Evolutionary conservation across 2,797 vertebrate species (phyloP).

Genomic region (Miopithecus talapoin): DNA sequence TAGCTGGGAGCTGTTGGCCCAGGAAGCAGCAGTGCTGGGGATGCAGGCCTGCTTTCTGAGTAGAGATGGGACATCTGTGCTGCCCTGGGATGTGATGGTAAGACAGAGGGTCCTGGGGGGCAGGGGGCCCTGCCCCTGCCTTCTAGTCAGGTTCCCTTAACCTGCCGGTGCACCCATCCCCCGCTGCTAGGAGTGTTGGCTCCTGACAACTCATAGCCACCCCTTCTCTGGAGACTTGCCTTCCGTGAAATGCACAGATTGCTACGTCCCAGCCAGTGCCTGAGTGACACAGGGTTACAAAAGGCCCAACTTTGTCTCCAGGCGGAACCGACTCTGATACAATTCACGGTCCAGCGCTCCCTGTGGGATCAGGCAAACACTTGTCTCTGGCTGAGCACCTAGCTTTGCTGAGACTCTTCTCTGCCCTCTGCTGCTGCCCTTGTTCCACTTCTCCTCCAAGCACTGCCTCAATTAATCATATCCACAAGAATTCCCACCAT

Average conservation of each 20-base stretch:
- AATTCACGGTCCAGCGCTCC: not conserved
- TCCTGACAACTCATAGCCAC: not conserved
- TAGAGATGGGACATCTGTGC: not conserved
- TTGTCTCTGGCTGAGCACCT: not conserved
- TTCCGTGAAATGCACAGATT: not conserved
- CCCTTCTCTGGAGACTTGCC: not conserved
- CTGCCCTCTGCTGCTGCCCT: not conserved
- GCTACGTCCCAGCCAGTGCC: not conserved
- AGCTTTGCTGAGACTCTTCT: not conserved
- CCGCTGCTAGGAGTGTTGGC: not conserved
- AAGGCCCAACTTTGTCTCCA: not conserved
- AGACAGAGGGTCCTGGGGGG: not conserved
- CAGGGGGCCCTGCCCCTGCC: not conserved
- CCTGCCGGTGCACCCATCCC: not conserved
- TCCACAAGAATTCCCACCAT: not conserved
- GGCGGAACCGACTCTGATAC: not conserved
- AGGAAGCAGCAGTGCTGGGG: not conserved
- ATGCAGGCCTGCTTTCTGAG: not conserved
- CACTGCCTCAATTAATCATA: rapidly evolving
- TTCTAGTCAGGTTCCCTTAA: not conserved
- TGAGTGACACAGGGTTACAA: not conserved
- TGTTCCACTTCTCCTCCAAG: too few species aligned
- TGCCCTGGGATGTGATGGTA: conserved; percentile 68
- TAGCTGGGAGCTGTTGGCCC: conserved; percentile 73
- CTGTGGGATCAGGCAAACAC: not conserved